Base-by-base conservation (phyloP, 2,113 vertebrate genomes). In the Odocoileus hemionus region DNA sequence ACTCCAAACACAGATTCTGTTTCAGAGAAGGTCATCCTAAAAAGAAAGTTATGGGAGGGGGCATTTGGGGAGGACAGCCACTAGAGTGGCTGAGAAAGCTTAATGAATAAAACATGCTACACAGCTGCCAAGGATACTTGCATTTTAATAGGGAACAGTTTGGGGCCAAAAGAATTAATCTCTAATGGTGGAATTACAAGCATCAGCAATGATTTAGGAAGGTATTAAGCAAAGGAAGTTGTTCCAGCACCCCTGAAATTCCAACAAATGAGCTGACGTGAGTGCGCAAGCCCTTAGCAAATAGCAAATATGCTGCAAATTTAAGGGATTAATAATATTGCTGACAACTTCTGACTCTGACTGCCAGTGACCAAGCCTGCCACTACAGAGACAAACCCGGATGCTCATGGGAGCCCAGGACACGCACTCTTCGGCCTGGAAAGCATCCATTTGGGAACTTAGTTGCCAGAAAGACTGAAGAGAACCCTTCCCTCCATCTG, bases 401-500 rank as follows among this genome's bases (percentile, higher is more conserved):
- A 96, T 89, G 95, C 96, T 95, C 89, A 74, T n/a, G 14, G 26
- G 93, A 95, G 95, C 80, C 84, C 54, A 78, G 91, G 94, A 97
- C 93, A 70, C 5, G 9, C n/a, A 89, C 89, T 94, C 94, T 82
- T 55, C 55, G 82, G 86, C 94, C 95, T 97, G 86, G 86, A 98
- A 96, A 93, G 79, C 80, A 87, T 98, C 97, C 95, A 98, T 96
- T 97, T 97, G 97, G 97, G 97, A 97, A 85, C 50, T 91, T 88
- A 95, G 93, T 95, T 97, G 91, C 96, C 96, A 97, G 95, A 97
- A 98, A 95, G 96, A 86, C 93, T 94, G 57, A 97, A 98, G 91
- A 98, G 91, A 98, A 98, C 96, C 96, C 97, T 97, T 98, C 93
- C 94, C 89, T 98, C 97, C 97, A 97, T 98, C 97, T 97, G 96